These are phyloP conservation scores for Nannoperca obscura DNA, from an alignment of 2,797 vertebrate species.

Conservation along the genomic window DNA sequence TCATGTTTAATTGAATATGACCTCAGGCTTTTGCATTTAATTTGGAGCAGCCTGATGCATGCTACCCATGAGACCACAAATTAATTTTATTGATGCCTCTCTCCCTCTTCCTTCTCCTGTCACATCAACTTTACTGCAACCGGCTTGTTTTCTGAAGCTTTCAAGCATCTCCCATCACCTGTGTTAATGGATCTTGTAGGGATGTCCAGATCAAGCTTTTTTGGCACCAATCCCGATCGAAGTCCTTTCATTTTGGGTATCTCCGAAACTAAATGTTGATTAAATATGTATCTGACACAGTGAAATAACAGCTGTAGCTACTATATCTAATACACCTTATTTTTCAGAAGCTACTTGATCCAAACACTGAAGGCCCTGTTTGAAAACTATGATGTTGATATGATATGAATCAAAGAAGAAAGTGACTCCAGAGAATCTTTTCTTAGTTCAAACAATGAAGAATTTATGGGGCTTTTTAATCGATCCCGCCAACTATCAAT, in stretches of 20 bases:
- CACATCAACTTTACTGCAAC: neutral
- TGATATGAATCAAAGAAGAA: conserved; percentile 1
- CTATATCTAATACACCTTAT: neutral
- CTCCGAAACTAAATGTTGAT: neutral
- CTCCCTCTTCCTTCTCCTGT: too few species aligned
- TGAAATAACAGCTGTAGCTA: neutral
- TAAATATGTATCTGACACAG: neutral
- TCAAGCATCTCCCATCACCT: neutral
- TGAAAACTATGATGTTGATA: neutral
- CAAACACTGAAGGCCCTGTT: neutral
- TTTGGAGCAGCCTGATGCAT: neutral
- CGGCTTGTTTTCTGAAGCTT: neutral
- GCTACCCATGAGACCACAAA: neutral
- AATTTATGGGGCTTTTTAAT: neutral
- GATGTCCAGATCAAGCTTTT: neutral
- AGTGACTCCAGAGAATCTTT: neutral
- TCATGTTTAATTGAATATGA: neutral
- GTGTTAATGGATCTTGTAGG: neutral
- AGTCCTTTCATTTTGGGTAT: neutral
- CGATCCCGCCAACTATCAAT: too few species aligned
- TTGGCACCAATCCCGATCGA: neutral
- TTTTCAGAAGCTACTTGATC: neutral
- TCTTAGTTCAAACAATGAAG: neutral
- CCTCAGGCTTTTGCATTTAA: conserved; percentile 13
- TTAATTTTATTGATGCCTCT: neutral